phyloP scores from a whole-genome alignment of 2,888 invertebrate genomes.

The Hydraecia micacea region DNA sequence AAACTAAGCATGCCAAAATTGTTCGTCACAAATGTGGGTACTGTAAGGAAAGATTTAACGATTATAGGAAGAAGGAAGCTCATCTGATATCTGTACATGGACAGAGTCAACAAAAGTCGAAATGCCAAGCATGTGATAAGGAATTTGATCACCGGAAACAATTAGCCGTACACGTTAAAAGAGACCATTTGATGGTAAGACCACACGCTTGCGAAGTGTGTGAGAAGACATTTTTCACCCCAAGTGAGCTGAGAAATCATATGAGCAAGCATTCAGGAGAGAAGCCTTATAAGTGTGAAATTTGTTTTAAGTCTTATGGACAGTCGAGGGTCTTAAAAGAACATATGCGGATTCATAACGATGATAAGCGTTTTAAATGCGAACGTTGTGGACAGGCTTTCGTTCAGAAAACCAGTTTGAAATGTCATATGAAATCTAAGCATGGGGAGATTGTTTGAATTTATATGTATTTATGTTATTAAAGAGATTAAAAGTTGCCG shows the following conservation, averaged over 20 bases:
- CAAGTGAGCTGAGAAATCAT: constrained; percentile 78
- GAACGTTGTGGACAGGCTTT: constrained; percentile 72
- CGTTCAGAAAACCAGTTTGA: constrained; percentile 74
- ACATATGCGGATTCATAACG: constrained; percentile 74
- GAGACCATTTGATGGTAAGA: constrained; percentile 72
- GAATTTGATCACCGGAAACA: constrained; percentile 84
- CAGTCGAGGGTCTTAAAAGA: constrained; percentile 68
- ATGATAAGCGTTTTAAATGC: constrained; percentile 70
- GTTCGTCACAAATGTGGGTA: constrained; percentile 74
- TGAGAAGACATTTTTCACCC: constrained; percentile 54
- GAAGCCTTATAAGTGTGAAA: constrained; percentile 75
- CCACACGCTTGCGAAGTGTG: constrained; percentile 60
- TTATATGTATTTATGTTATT: constrained; percentile 14
- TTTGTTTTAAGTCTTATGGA: constrained; percentile 77
- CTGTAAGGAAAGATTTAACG: constrained; percentile 77
- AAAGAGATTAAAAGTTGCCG: constrained; percentile 2
- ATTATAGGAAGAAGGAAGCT: constrained; percentile 80
- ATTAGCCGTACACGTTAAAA: constrained; percentile 83
- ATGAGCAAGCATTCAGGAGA: constrained; percentile 80
- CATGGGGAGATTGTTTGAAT: constrained; percentile 53
- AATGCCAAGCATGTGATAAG: constrained; percentile 85
- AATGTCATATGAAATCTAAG: constrained; percentile 69
- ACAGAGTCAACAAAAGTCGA: constrained; percentile 65
- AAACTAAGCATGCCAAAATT: constrained; percentile 67
- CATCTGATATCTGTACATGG: constrained; percentile 80